Conservation (phyloP, 2,888 invertebrate species). For the Miltochrista miniata region DNA sequence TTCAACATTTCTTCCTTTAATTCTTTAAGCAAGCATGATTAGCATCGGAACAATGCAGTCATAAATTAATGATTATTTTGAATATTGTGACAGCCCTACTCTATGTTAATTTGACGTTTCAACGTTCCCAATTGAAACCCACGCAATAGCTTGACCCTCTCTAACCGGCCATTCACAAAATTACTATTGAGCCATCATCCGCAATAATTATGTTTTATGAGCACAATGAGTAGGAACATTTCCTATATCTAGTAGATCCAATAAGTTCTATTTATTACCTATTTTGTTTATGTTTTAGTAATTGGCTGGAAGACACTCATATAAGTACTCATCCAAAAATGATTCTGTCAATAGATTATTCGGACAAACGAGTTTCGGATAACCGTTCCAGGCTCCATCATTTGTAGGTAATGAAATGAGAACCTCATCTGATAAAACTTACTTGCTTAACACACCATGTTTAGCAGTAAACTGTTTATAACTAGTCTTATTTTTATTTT, state of each 20-base stretch:
- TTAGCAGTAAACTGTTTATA: too few relatives aligned
- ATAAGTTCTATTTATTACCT: conserved; percentile 2
- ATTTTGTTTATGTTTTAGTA: neutral
- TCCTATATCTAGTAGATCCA: conserved; percentile 13
- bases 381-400: too few relatives aligned
- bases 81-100: conserved; percentile 52
- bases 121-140: conserved; percentile 76
- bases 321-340: too few relatives aligned
- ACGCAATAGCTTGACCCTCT: conserved; percentile 70
- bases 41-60: conserved; percentile 21
- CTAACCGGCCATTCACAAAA: conserved; percentile 62
- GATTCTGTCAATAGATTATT: too few relatives aligned
- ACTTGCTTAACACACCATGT: too few relatives aligned
- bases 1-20: conserved; percentile 6
- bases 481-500: too few relatives aligned
- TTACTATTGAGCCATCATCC: conserved; percentile 75
- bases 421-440: too few relatives aligned
- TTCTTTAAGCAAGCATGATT: conserved; percentile 13
- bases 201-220: conserved; percentile 56
- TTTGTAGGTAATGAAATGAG: too few relatives aligned
- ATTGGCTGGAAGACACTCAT: too few relatives aligned
- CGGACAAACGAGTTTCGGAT: too few relatives aligned
- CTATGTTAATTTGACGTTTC: conserved; percentile 69
- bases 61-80: conserved; percentile 26
- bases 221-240: conserved; percentile 30